Evolutionary conservation across 1,140 invertebrate species (phyloP), one percentile per base, ranked within the genome.

Genomic region (Neodiprion lecontei): DNA sequence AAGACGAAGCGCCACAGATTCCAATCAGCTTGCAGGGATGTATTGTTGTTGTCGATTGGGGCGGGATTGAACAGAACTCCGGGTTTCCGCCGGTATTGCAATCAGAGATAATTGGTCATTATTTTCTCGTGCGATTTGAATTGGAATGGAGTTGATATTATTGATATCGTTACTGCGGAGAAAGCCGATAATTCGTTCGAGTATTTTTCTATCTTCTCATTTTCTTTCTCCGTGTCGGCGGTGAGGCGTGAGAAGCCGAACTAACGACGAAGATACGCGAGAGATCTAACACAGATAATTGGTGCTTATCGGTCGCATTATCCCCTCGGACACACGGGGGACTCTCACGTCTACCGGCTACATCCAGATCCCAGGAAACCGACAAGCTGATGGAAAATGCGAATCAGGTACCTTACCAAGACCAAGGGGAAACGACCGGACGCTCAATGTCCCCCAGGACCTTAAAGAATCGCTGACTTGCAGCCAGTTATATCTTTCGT

Each of bases 321-420:
- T 61, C 53, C 53, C 53, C 11, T 61, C n/a, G 53, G 53, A 61
- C 53, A 61, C 53, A 61, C 53, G 11, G n/a, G 8, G 53, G 53
- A 61, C 53, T 12, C 53, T 61, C 53, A 17, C n/a, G 53, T 61
- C 53, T 61, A 17, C 28, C 28, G 28, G 28, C 28, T 40, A 40
- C 28, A 61, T 14, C 53, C 8, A 61, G n/a, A 17, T 14, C 53
- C 53, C 11, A 17, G 53, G n/a, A 14, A 61, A 61, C 53, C 7
- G 53, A 17, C 11, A 61, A 61, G n/a, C 53, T 61, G 53, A 61
- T 61, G 53, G 53, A 61, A 61, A 61, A 61, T 61, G 53, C 53
- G n/a, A 61, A 12, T 61, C 53, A 61, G 53, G 53, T 61, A 61
- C n/a, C 53, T 61, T 14, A 5, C 53, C 53, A 17, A 61, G 53